Evolutionary conservation across 2,888 invertebrate species (phyloP).

Genomic region (Sinopyrophorus schimmeli): DNA sequence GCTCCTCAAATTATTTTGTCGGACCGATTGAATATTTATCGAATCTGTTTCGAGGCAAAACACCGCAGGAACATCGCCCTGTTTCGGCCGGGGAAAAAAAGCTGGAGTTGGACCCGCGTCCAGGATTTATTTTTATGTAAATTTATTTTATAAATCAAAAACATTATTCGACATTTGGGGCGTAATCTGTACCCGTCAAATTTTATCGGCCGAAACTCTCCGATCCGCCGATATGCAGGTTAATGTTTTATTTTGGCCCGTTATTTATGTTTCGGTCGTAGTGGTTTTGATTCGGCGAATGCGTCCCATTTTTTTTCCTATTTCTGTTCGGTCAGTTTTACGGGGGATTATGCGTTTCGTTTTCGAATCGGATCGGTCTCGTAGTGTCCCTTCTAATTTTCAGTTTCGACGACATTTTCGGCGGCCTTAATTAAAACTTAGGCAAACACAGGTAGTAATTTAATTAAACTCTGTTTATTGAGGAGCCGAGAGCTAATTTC

Average conservation of each 20-base stretch:
- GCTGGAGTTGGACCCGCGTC: conserved; percentile 20
- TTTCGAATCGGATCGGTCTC: conserved; percentile 8
- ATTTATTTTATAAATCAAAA: conserved; percentile 32
- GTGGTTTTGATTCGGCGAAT: conserved; percentile 15
- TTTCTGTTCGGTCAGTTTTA: conserved; percentile 16
- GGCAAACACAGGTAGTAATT: too few relatives aligned
- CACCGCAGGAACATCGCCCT: conserved; percentile 9
- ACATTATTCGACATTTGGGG: conserved; percentile 25
- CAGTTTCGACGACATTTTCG: too few relatives aligned
- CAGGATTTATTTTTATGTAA: conserved; percentile 29
- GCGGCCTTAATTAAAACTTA: too few relatives aligned
- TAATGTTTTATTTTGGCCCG: conserved; percentile 25
- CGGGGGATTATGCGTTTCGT: conserved; percentile 7
- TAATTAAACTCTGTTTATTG: too few relatives aligned
- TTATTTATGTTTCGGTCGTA: conserved; percentile 22
- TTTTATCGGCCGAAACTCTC: conserved; percentile 28
- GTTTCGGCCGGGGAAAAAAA: conserved; percentile 13
- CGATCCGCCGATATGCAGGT: conserved; percentile 23
- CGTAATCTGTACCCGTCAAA: conserved; percentile 30
- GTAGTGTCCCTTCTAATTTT: too few relatives aligned
- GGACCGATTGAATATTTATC: conserved; percentile 13
- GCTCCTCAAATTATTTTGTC: conserved; percentile 11
- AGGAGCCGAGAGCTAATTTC: too few relatives aligned
- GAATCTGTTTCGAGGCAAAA: conserved; percentile 14
- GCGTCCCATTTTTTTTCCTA: conserved; percentile 12